A percentile compares a stretch with the other conserved stretches of the same genome.
These are phyloP conservation scores for Acleris literana DNA, from an alignment of 2,888 invertebrate genomes.

Conservation along the genomic window DNA sequence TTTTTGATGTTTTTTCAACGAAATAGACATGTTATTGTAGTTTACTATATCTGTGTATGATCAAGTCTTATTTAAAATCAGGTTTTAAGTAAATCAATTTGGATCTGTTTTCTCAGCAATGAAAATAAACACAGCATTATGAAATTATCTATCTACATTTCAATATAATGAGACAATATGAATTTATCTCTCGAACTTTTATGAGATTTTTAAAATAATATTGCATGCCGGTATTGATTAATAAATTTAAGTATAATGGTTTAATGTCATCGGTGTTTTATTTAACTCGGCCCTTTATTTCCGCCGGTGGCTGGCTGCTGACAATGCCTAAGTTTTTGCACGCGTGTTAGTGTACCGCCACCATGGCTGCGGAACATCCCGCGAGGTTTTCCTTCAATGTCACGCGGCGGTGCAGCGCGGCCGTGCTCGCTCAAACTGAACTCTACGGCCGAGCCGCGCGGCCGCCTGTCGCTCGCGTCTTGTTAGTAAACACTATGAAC, in stretches of 20 bases:
- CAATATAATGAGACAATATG: constrained; percentile 63
- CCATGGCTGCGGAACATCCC: constrained; percentile 32
- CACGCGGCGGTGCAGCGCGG: constrained; percentile 54
- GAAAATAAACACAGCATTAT: constrained; percentile 69
- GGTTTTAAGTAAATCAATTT: constrained; percentile 81
- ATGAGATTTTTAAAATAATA: constrained; percentile 73
- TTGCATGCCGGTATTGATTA: constrained; percentile 77
- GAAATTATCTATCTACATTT: constrained; percentile 67
- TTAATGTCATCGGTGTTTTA: constrained; percentile 68
- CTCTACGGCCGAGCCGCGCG: constrained; percentile 62
- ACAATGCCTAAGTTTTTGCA: constrained; percentile 30
- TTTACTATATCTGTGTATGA: constrained; percentile 74
- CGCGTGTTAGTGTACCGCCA: constrained; percentile 22
- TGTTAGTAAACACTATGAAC: constrained; percentile 43
- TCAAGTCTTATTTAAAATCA: constrained; percentile 80
- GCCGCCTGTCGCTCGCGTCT: constrained; percentile 49
- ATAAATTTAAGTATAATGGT: constrained; percentile 83
- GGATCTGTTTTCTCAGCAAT: constrained; percentile 77
- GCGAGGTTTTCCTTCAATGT: constrained; percentile 62
- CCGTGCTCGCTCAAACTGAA: constrained; percentile 65
- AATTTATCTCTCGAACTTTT: constrained; percentile 78
- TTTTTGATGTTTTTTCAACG: constrained; percentile 82
- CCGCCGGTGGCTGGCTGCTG: constrained; percentile 34
- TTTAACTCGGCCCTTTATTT: constrained; percentile 51
- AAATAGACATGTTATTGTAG: constrained; percentile 76